These are phyloP conservation scores for Trachelus stipa DNA, from an alignment of 2,888 invertebrate species.

Conservation along the genomic window DNA sequence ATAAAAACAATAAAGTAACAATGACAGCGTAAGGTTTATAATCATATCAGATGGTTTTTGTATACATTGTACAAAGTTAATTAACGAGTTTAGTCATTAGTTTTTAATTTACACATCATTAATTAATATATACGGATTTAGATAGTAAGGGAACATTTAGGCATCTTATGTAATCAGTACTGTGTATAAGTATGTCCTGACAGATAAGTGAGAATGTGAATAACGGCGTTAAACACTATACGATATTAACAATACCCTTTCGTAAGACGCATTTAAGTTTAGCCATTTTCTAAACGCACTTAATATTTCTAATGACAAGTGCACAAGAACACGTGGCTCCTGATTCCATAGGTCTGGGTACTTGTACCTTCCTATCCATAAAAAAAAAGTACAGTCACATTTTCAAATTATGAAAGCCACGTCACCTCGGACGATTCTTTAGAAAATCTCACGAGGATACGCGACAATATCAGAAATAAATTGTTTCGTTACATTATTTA, in stretches of 20 bases:
- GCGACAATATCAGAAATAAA: background rate
- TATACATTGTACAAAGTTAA: conserved; percentile 62
- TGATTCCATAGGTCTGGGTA: background rate
- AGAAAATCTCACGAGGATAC: background rate
- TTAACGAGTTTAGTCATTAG: conserved; percentile 61
- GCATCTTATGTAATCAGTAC: conserved; percentile 32
- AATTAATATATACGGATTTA: conserved; percentile 29
- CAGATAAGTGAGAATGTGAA: conserved; percentile 51
- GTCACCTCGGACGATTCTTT: background rate
- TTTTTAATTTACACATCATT: conserved; percentile 55
- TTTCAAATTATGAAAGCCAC: background rate
- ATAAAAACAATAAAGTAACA: conserved; percentile 34
- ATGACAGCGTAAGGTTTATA: conserved; percentile 51
- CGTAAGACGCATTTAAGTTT: conserved; percentile 17
- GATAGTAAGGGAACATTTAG: conserved; percentile 16
- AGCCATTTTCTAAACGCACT: background rate
- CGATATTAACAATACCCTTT: conserved; percentile 2
- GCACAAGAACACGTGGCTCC: background rate
- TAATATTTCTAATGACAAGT: background rate
- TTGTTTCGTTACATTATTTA: background rate
- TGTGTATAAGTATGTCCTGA: conserved; percentile 37
- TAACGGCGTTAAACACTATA: conserved; percentile 24
- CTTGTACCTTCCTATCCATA: background rate
- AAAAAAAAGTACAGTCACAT: background rate
- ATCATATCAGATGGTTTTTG: conserved; percentile 63